Conservation (phyloP, 1,140 invertebrate species). For the Drosophila triauraria region DNA sequence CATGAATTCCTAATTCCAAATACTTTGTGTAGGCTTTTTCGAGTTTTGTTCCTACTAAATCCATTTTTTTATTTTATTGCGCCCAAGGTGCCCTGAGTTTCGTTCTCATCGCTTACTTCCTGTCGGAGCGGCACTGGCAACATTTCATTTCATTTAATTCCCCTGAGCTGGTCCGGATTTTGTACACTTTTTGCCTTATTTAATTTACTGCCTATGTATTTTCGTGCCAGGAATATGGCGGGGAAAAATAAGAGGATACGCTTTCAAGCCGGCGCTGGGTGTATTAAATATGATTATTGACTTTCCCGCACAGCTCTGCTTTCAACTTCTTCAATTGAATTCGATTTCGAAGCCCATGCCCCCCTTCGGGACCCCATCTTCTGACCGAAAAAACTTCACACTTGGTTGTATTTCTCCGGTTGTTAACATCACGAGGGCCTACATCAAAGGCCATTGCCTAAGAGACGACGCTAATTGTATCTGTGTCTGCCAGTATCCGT, state of each 20-base stretch:
- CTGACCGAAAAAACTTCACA: slow-evolving; percentile 49
- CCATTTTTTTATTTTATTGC: neutral
- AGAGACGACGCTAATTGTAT: slow-evolving; percentile 71
- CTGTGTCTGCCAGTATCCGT: slow-evolving; percentile 31
- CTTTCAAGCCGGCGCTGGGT: slow-evolving; percentile 22
- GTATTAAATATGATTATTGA: slow-evolving; percentile 73
- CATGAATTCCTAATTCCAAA: neutral
- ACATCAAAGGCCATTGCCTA: slow-evolving; percentile 66
- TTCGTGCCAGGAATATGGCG: slow-evolving; percentile 8
- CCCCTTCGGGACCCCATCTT: neutral
- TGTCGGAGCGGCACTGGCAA: slow-evolving; percentile 40
- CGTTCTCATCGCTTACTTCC: no score
- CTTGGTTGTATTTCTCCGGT: slow-evolving; percentile 36
- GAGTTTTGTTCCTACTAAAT: no score
- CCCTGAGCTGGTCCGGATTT: slow-evolving; percentile 14
- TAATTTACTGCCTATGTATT: slow-evolving; percentile 54
- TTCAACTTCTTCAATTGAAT: slow-evolving; percentile 43
- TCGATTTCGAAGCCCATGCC: slow-evolving; percentile 22
- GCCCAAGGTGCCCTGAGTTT: neutral
- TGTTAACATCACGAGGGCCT: slow-evolving; percentile 58
- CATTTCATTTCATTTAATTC: slow-evolving; percentile 61
- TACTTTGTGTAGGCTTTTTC: neutral
- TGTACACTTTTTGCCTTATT: slow-evolving; percentile 32
- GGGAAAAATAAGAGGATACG: slow-evolving; percentile 7
- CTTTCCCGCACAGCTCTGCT: slow-evolving; percentile 38